A percentile compares a stretch with the other conserved stretches of the same genome.
Conservation (phyloP, 2,113 vertebrate species). For the Calyptomena viridis region DNA sequence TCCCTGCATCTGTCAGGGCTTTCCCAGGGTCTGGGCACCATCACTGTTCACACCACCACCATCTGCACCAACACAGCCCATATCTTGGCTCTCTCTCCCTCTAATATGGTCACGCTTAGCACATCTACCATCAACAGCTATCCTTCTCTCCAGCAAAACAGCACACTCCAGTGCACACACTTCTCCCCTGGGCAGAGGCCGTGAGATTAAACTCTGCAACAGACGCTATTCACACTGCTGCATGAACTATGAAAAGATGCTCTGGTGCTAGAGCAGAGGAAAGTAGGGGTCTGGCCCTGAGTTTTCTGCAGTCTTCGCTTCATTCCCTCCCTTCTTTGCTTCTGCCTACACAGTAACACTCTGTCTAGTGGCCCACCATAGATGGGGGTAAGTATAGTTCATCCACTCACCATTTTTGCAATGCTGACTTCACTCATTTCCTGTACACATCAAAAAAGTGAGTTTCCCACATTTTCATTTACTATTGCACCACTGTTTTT, state of each 20-base stretch:
- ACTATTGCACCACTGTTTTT: not conserved
- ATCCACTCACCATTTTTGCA: not conserved
- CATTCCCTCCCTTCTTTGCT: not conserved
- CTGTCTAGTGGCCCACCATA: not conserved
- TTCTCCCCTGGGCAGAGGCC: not conserved
- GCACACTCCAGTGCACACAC: constrained; percentile 10
- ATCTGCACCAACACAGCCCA: not conserved
- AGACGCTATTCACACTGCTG: not conserved
- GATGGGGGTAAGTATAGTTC: not conserved
- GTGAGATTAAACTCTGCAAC: not conserved
- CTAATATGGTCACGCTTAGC: not conserved
- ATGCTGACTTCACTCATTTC: not conserved
- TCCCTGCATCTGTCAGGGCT: not conserved
- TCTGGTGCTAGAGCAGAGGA: not conserved
- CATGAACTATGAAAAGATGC: not conserved
- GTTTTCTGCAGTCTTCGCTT: not conserved
- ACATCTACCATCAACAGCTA: not conserved
- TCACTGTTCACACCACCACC: not conserved
- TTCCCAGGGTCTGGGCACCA: not conserved
- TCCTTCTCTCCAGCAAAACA: not conserved
- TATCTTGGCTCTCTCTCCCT: not conserved
- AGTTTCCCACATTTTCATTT: not conserved
- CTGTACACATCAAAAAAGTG: not conserved
- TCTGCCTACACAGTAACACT: not conserved
- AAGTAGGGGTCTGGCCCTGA: not conserved